Base-by-base conservation (phyloP, 2,797 vertebrate genomes). In the Acanthurus leucopareius region DNA sequence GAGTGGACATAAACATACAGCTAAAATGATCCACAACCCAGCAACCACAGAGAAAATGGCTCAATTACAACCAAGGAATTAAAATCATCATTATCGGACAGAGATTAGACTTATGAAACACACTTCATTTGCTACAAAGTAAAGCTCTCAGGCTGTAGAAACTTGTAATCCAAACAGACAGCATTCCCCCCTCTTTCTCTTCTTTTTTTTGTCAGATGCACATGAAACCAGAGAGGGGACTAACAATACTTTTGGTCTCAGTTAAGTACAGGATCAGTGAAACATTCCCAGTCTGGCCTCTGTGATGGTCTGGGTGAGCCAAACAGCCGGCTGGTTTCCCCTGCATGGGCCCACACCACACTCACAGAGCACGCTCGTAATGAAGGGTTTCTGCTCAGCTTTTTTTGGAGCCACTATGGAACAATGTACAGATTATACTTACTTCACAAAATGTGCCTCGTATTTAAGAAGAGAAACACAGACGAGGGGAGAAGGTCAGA, bases 181-280 rank as follows among this genome's bases (percentile, higher is more conserved):
- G 72, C 54, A 40, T 74, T 49, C 76, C 28, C 25, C 60, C 66
- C 71, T 72, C 40, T 42, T 65, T 47, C 44, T 74, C 40, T 15
- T 72, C 38, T 75, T 82, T 42, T 88, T 88, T 60, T 83, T 25
- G 54, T 59, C 63, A 58, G 65, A 74, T 38, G 53, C 53, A 58
- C 62, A 77, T 85, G 84, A 89, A 92, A 89, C 76, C 83, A 76
- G 79, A 88, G 85, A 82, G 70, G 78, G 78, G 79, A 82, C 93
- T 66, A 94, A 94, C 93, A 94, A 94, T 93, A 90, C 92, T 90
- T 93, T 89, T 92, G 88, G 90, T 89, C 92, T 91, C 58, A 60
- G 83, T 73, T 90, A 91, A 91, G 80, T 91, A 88, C 83, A 91
- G 89, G 87, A 92, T 84, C 78, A 91, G 86, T 79, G 75, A 82